Base-by-base conservation (phyloP, 2,113 vertebrate species). In the Porphyrio hochstetteri region DNA sequence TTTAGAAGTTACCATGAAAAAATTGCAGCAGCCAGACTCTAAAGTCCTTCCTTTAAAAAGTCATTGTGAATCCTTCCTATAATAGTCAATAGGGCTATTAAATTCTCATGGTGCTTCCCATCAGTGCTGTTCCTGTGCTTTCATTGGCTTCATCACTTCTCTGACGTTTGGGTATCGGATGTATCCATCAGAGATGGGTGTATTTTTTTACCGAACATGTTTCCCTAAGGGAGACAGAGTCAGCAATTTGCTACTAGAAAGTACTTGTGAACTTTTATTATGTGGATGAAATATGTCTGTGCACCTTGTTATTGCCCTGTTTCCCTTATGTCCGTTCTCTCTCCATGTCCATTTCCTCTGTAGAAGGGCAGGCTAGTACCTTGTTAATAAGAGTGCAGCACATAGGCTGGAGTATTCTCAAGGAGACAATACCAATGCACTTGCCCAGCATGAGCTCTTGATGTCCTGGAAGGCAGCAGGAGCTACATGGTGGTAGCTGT, bases 321-420 rank as follows among this genome's bases (percentile, higher is more conserved):
- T 82, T 88, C 57, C 16, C 35, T 55, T 31, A 7, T 7, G 3
- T 46, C 14, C 10, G 3, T 46, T 13, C 11, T 78, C 25, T 75
- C 17, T 78, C n/a, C 7, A 2, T 11, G 5, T 13, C n/a, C 2
- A 0, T 65, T 46, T 24, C 23, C 27, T 46, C 50, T 46, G 63
- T 18, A 23, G 74, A 61, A 81, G 27, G 69, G 17, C 55, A 57
- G 31, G 18, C 13, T 19, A 10, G 16, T 17, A 46, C 50, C 27
- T 78, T 81, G 23, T 59, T 52, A 7, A 8, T 46, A 19, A 35
- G 14, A 11, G 29, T 42, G 31, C 24, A 38, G 53, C 20, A 8
- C 0, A 0, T 27, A 35, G 33, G 7, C 24, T 86, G 57, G 50
- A 33, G 4, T 2, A 2, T 44, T 69, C 69, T 57, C 44, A 27